phyloP scores from a whole-genome alignment of 2,888 invertebrate species.

The Corythucha ciliata region DNA sequence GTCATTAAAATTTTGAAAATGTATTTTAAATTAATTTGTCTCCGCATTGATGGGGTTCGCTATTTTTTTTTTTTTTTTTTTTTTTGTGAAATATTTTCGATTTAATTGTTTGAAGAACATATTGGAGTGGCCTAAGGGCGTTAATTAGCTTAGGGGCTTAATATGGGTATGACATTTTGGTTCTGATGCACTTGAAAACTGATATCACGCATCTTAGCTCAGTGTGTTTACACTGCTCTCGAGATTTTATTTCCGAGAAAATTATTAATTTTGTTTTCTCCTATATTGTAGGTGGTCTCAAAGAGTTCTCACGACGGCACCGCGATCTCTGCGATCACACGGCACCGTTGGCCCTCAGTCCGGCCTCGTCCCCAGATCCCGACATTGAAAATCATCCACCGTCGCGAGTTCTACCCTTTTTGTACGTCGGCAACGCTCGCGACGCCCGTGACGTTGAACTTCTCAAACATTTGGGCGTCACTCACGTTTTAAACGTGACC shows the following conservation, averaged over 20 bases:
- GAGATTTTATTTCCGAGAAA: no score
- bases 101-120: no score
- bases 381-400: conserved; percentile 67
- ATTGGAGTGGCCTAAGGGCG: no score
- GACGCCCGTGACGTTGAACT: conserved; percentile 65
- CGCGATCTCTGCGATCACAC: conserved; percentile 61
- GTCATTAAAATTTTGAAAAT: conserved; percentile 25
- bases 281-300: conserved; percentile 53
- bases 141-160: no score
- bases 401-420: conserved; percentile 67
- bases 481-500: conserved; percentile 72
- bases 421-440: conserved; percentile 71
- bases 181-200: no score
- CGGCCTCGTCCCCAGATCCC: conserved; percentile 37
- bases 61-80: background rate
- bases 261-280: conserved; percentile 15
- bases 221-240: no score
- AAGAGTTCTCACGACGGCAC: conserved; percentile 60
- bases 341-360: conserved; percentile 29
- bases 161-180: no score
- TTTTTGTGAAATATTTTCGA: conserved; percentile 18
- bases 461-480: conserved; percentile 56
- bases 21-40: no score
- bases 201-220: no score
- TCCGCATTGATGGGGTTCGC: no score